phyloP scores from a whole-genome alignment of 2,797 vertebrate genomes.

The Hozukius guyotensis region DNA sequence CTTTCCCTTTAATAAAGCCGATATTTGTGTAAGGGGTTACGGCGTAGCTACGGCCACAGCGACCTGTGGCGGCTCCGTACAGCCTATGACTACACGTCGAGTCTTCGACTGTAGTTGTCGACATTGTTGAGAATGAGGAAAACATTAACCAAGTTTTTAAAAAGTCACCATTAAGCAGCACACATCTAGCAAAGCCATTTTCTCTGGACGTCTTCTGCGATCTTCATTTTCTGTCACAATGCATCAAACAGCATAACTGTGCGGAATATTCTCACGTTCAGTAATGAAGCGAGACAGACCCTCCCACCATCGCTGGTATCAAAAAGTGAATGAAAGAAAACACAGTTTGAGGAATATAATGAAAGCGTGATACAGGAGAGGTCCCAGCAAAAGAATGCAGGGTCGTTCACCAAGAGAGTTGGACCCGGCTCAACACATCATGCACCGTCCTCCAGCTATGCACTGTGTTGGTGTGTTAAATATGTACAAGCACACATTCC shows the following conservation, averaged over 20 bases:
- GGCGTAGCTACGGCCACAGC: not conserved
- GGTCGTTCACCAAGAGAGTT: not conserved
- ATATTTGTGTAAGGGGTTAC: not conserved
- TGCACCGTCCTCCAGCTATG: not conserved
- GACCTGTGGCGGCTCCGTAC: not conserved
- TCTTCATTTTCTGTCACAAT: not conserved
- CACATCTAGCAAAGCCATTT: not conserved
- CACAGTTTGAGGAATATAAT: not conserved
- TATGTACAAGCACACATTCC: conserved; percentile 12
- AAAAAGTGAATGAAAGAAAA: not conserved
- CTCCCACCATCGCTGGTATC: too few relatives aligned
- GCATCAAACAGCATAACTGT: not conserved
- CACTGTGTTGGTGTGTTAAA: not conserved
- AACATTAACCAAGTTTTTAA: too few relatives aligned
- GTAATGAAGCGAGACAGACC: not conserved
- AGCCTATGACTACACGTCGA: too few relatives aligned
- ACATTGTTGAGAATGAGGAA: too few relatives aligned
- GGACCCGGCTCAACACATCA: too few relatives aligned
- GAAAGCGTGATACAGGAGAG: too few relatives aligned
- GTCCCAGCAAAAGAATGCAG: not conserved
- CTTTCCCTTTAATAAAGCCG: not conserved
- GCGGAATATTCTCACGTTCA: too few relatives aligned
- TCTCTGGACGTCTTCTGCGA: not conserved
- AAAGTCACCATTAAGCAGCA: too few relatives aligned
- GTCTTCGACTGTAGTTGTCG: too few relatives aligned